These are phyloP conservation scores for Drosophila varians DNA, from an alignment of 1,140 invertebrate genomes.

Conservation along the genomic window DNA sequence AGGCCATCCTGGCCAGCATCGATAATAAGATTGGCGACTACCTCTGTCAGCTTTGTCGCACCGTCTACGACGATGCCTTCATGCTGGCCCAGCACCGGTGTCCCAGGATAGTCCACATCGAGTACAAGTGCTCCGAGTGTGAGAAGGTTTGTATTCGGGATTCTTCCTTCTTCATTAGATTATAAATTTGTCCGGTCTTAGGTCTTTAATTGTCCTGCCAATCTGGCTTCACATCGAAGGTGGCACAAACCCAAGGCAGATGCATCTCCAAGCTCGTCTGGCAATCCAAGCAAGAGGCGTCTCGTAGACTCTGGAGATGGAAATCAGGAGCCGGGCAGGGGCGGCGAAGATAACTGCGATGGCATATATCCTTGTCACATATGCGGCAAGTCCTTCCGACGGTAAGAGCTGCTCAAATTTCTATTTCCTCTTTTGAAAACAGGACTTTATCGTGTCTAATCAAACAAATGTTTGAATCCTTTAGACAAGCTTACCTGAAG, in stretches of 20 bases:
- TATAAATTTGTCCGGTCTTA: not conserved
- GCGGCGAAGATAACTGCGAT: conserved; percentile 57
- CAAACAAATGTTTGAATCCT: not conserved
- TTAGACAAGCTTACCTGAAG: conserved; percentile 90
- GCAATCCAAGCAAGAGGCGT: conserved; percentile 52
- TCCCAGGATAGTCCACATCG: conserved; percentile 98
- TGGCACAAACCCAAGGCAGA: conserved; percentile 95
- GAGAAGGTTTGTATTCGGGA: conserved; percentile 90
- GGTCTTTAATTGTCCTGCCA: conserved; percentile 99
- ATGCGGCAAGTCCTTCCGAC: conserved; percentile 92
- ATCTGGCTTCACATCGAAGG: conserved; percentile 97
- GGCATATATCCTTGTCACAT: conserved; percentile 88
- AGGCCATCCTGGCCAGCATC: conserved; percentile 96
- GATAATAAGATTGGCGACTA: conserved; percentile 98
- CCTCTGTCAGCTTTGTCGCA: conserved; percentile 96
- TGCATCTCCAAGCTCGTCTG: not conserved
- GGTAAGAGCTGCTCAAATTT: conserved; percentile 64
- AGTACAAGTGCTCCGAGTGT: conserved; percentile 99
- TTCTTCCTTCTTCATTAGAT: conserved; percentile 51
- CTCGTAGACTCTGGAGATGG: conserved; percentile 52
- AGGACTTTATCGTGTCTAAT: not conserved
- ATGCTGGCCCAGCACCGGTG: conserved; percentile 98
- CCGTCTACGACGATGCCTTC: conserved; percentile 97
- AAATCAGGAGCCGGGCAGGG: conserved; percentile 43
- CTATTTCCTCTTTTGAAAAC: no score